phyloP scores from a whole-genome alignment of 2,113 vertebrate species.

The Nerophis ophidion region DNA sequence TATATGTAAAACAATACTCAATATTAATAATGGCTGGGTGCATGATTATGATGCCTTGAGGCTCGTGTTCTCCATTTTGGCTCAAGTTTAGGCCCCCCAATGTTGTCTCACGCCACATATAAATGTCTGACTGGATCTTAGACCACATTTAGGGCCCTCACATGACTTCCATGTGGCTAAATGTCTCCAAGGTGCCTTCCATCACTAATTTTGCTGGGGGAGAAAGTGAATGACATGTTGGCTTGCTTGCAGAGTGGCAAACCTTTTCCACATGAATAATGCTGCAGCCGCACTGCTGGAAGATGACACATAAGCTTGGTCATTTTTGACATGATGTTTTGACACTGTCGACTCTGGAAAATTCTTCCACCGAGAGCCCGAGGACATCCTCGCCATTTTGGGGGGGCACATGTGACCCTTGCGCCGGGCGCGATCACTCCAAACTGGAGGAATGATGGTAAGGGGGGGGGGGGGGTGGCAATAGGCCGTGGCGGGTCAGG shows the following conservation, averaged over 20 bases:
- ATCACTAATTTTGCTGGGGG: conserved; percentile 33
- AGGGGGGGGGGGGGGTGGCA: conserved; percentile 41
- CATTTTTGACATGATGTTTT: conserved; percentile 57
- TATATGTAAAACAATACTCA: too few relatives aligned
- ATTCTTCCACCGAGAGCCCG: conserved; percentile 50
- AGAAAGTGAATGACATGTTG: conserved; percentile 17
- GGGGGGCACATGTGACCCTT: conserved; percentile 50
- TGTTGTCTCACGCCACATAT: background rate
- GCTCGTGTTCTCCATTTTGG: conserved; percentile 1
- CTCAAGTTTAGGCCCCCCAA: background rate
- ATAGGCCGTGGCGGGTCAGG: conserved; percentile 73
- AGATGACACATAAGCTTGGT: conserved; percentile 58
- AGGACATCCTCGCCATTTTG: conserved; percentile 56
- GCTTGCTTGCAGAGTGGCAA: conserved; percentile 7
- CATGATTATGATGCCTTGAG: background rate
- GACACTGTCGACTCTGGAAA: conserved; percentile 57
- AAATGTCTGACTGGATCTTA: conserved; percentile 29
- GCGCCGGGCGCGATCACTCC: conserved; percentile 45
- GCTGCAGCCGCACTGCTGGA: conserved; percentile 41
- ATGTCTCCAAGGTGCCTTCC: conserved; percentile 45
- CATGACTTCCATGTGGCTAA: conserved; percentile 40
- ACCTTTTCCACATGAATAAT: conserved; percentile 48
- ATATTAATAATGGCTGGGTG: background rate
- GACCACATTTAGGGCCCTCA: conserved; percentile 52
- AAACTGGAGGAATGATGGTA: conserved; percentile 24